A percentile compares a stretch with the other conserved stretches of the same genome.
Evolutionary conservation across 2,113 vertebrate species (phyloP).

Genomic region (Falcunculus frontatus): DNA sequence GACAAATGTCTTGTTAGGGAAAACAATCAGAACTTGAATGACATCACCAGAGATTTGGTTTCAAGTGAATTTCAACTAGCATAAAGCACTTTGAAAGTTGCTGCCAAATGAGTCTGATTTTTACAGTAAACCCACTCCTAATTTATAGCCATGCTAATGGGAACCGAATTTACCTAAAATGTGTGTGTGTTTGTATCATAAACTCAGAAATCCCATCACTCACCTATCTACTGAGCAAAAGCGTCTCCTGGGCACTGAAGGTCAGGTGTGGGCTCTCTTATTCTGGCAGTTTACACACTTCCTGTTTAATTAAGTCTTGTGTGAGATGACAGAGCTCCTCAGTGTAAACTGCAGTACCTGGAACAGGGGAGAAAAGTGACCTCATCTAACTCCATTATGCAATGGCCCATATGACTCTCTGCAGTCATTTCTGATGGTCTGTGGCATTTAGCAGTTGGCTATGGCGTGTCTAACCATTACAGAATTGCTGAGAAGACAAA

Average conservation of each 20-base stretch:
- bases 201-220: not conserved
- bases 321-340: not conserved
- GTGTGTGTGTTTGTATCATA: not conserved
- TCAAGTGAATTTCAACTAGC: not conserved
- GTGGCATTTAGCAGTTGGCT: conserved; percentile 8
- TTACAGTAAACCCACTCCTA: not conserved
- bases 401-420: not conserved
- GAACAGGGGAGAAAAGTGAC: not conserved
- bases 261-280: not conserved
- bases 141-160: not conserved
- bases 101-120: not conserved
- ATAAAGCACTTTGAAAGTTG: not conserved
- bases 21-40: not conserved
- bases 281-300: not conserved
- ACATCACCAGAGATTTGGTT: not conserved
- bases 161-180: not conserved
- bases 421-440: not conserved
- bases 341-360: not conserved
- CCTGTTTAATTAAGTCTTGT: not conserved
- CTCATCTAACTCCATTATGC: conserved; percentile 22
- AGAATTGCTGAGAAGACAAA: conserved; percentile 19
- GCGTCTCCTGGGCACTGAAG: not conserved
- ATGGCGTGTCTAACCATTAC: not conserved
- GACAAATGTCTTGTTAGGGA: not conserved
- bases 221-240: not conserved